Base-by-base conservation (phyloP, 1,140 invertebrate species). In the Lucilia sericata region DNA sequence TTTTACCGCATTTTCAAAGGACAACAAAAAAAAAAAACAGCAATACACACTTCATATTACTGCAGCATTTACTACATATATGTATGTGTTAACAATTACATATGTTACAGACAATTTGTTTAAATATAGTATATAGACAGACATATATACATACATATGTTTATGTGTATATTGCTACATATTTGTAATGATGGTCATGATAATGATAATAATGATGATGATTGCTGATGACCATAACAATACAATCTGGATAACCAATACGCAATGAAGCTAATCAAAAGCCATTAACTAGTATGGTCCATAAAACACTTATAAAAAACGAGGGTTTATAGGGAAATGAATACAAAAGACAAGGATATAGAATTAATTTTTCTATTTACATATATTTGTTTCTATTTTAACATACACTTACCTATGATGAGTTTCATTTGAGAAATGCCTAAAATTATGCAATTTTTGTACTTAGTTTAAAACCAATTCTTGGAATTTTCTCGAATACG, bases 251-350 rank as follows among this genome's bases (percentile, higher is more conserved):
- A n/a, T 12, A 70, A 70, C 65, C n/a, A 70, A 70, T 70, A 70
- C 65, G 19, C 65, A 70, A 21, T 70, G 65, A 70, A 70, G 21
- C 65, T 70, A 70, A 70, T 70, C 65, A 70, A 70, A 70, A 21
- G 8, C 65, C 65, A 70, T 70, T 70, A 70, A 70, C 65, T 60
- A 42, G 5, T 30, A 14, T 70, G 65, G 10, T 30, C 1, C n/a
- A 70, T 70, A 70, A 70, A 70, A 70, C 51, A 55, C 51, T 55
- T 55, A 55, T n/a, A 12, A 7, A 42, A 10, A 42, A 42, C 42
- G 42, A 42, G 42, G 42, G 42, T 42, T 8, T 42, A 10, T 42
- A 4, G 36, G 36, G 36, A 36, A 36, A 36, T 36, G 8, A 36
- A 36, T 36, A n/a, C n/a, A n/a, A n/a, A n/a, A n/a, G n/a, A n/a